Base-by-base conservation (phyloP, 2,888 invertebrate species). In the Drosophila aldrichi region DNA sequence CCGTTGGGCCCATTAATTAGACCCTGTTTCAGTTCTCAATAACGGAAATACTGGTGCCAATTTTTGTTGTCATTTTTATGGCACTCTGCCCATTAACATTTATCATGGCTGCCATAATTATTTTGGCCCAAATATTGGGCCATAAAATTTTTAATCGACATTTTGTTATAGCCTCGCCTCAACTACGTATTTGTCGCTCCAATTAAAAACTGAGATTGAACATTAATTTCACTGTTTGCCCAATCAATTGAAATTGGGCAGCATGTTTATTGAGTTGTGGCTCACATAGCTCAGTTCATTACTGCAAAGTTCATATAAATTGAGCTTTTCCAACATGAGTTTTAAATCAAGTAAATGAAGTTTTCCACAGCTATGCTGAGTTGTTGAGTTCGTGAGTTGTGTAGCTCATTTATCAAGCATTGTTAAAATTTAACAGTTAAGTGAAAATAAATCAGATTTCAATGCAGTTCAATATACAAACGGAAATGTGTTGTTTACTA, bases 101-200 rank as follows among this genome's bases (percentile, higher is more conserved):
- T 81, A 84, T 80, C 76, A 55, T 68, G n/a, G 36, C 34, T 41
- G 69, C 71, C 63, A 82, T 88, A 73, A 87, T 79, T 80, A 76
- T 79, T 64, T 32, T n/a, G n/a, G 65, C 25, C 60, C 73, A n/a
- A 76, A 74, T 84, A 88, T 75, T 57, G 61, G 68, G 59, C 62
- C 71, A 82, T 88, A 43, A 79, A 70, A 62, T 65, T 75, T 79
- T 72, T 75, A 85, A 88, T 82, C 79, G 82, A 44, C 66, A 46
- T 70, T 77, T 70, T 16, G 18, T 9, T 43, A 59, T 14, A 22
- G 64, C 46, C 34, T 49, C 8, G 20, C 22, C 9, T 36, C 9
- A 56, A 48, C 43, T n/a, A n/a, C n/a, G 51, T 43, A 40, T 65
- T 70, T 65, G 54, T 34, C 61, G 57, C 32, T 36, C 29, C 52